A percentile compares a stretch with the other conserved stretches of the same genome.
Evolutionary conservation across 2,797 vertebrate species (phyloP).

Genomic region (Danio jaintianensis): DNA sequence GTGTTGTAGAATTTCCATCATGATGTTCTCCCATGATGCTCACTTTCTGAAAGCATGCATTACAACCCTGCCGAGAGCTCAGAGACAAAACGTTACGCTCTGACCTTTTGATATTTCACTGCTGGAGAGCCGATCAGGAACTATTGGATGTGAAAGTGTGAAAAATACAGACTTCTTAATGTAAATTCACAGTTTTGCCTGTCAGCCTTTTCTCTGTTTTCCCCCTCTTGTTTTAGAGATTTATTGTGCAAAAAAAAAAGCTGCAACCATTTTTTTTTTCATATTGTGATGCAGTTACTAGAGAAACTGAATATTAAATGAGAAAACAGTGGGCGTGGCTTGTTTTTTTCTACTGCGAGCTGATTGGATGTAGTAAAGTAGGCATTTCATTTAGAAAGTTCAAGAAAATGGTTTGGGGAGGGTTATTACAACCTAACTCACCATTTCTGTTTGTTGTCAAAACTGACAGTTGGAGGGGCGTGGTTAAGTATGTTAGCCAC

Average conservation of each 20-base stretch:
- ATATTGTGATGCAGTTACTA: too few species aligned
- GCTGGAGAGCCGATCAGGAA: not conserved
- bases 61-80: not conserved
- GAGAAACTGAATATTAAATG: too few species aligned
- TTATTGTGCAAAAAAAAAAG: not conserved
- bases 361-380: too few species aligned
- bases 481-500: too few species aligned
- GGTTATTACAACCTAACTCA: too few species aligned
- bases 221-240: not conserved
- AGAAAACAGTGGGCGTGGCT: too few species aligned
- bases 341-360: too few species aligned
- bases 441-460: too few species aligned
- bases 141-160: constrained; percentile 20
- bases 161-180: constrained; percentile 14
- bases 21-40: not conserved
- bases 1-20: not conserved
- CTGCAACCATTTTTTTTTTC: too few species aligned
- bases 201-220: not conserved
- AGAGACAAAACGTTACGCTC: not conserved
- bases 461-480: too few species aligned
- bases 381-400: too few species aligned
- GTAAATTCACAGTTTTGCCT: not conserved
- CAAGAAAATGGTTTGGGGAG: too few species aligned
- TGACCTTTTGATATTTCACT: constrained; percentile 26
- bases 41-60: not conserved